These are phyloP conservation scores for Scaptomyza hsui DNA, from an alignment of 1,140 invertebrate genomes.

Conservation along the genomic window DNA sequence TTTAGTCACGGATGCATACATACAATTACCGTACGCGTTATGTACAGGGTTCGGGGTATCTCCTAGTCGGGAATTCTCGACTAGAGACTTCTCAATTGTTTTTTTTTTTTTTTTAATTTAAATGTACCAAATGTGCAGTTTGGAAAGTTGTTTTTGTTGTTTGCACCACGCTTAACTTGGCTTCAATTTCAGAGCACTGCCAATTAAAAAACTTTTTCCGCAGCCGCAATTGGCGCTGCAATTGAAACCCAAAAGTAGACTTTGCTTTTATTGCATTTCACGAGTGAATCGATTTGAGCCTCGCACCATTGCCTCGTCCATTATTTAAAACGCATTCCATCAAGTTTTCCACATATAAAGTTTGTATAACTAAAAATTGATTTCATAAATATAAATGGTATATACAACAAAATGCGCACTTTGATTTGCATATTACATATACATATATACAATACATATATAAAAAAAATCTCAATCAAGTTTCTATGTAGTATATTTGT, in stretches of 20 bases:
- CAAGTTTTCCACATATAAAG: neutral
- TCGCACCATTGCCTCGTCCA: slow-evolving; percentile 25
- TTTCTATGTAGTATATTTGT: neutral
- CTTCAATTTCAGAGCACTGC: slow-evolving; percentile 32
- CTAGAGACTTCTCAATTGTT: too few relatives aligned
- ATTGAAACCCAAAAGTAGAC: slow-evolving; percentile 24
- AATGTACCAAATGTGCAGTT: slow-evolving; percentile 19
- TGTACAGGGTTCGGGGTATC: too few relatives aligned
- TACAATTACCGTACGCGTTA: too few relatives aligned
- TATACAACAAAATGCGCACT: slow-evolving; percentile 2
- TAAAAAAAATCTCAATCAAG: neutral
- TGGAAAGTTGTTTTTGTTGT: slow-evolving; percentile 30
- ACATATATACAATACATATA: too few relatives aligned
- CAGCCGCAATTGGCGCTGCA: slow-evolving; percentile 18
- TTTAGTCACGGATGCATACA: too few relatives aligned
- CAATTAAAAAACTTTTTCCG: slow-evolving; percentile 47
- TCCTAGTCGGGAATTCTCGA: too few relatives aligned
- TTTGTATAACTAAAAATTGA: neutral
- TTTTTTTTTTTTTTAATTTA: slow-evolving; percentile 17
- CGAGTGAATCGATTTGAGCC: slow-evolving; percentile 28
- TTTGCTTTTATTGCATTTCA: slow-evolving; percentile 31
- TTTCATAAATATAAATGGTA: neutral
- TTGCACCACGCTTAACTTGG: slow-evolving; percentile 30
- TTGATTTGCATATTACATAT: slow-evolving; percentile 7
- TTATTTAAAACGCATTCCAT: slow-evolving; percentile 17